These are phyloP conservation scores for Semotilus atromaculatus DNA, from an alignment of 2,797 vertebrate genomes.

Conservation along the genomic window DNA sequence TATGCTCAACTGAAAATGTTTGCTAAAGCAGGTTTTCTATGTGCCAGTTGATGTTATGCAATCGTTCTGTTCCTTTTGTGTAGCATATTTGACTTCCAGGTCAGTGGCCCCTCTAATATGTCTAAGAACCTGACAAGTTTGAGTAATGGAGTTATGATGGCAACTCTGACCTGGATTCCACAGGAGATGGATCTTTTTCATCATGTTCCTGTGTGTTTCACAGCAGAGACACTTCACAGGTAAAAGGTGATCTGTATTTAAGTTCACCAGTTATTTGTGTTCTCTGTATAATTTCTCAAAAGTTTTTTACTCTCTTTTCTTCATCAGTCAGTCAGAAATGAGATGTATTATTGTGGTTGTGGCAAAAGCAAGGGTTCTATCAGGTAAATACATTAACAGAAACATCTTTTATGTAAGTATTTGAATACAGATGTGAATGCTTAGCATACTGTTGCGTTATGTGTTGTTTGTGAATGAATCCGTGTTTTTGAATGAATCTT, in stretches of 20 bases:
- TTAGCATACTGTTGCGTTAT: not conserved
- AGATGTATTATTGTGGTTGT: constrained; percentile 74
- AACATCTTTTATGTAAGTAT: not conserved
- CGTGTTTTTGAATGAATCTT: not conserved
- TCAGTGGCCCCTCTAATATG: constrained; percentile 73
- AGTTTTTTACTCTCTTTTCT: constrained; percentile 23
- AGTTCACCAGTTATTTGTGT: not conserved
- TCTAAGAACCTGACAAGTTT: constrained; percentile 60
- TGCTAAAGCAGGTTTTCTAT: not conserved
- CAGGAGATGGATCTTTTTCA: constrained; percentile 60
- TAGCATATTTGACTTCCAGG: constrained; percentile 75
- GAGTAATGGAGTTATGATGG: constrained; percentile 40
- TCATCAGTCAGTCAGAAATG: constrained; percentile 77
- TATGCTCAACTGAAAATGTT: not conserved
- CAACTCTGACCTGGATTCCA: constrained; percentile 72
- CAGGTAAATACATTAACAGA: constrained; percentile 65
- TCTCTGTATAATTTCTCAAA: not conserved
- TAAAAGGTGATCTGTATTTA: constrained; percentile 47
- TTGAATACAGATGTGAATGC: not conserved
- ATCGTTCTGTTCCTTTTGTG: not conserved
- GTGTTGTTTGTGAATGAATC: not conserved
- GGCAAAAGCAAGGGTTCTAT: constrained; percentile 46
- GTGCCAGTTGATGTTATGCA: not conserved
- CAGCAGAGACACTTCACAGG: constrained; percentile 71
- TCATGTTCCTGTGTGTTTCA: constrained; percentile 72